Base-by-base conservation (phyloP, 2,888 invertebrate genomes). In the Diadegma fenestrale region DNA sequence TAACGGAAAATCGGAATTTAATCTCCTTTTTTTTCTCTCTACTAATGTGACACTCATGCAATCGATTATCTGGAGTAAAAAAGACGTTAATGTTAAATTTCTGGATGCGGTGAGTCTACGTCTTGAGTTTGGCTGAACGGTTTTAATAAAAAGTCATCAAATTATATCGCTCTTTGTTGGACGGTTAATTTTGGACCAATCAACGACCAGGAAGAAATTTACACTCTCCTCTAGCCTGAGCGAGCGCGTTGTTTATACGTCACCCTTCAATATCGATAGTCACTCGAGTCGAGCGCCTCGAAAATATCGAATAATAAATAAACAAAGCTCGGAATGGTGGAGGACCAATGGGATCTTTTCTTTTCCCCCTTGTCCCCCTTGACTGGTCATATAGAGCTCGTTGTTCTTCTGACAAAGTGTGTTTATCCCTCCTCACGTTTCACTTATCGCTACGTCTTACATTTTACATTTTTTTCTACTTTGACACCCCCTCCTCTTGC, bases 391-490 rank as follows among this genome's bases (percentile, higher is more conserved):
- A 43, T n/a, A 33, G 37, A 51, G 41, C 14, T 51, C 26, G 64
- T 64, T 80, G 72, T 64, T 80, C 64, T 72, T 80, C 41, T 51
- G 61, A 30, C 19, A 51, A 71, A 79, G 71, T 79, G 63, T 79
- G 61, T 41, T 80, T 72, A 41, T 72, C 80, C 41, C 26, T 43
- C 7, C 71, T 79, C 79, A 79, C 4, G 51, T 78, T 78, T 79
- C 79, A 63, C 48, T 26, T 19, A 58, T 69, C 68, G 58, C 19
- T 45, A n/a, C 58, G 33, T 33, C 37, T 33, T 19, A 43, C 72
- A 37, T 33, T 51, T 51, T 71, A 8, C 12, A 17, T 33, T n/a
- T 37, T 54, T 33, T 72, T n/a, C 33, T 26, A 43, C 43, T 61
- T 19, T 58, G n/a, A 14, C 22, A 37, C 22, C 33, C 33, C n/a